These are phyloP conservation scores for Globicephala melas DNA, from an alignment of 2,113 vertebrate species.

Conservation along the genomic window DNA sequence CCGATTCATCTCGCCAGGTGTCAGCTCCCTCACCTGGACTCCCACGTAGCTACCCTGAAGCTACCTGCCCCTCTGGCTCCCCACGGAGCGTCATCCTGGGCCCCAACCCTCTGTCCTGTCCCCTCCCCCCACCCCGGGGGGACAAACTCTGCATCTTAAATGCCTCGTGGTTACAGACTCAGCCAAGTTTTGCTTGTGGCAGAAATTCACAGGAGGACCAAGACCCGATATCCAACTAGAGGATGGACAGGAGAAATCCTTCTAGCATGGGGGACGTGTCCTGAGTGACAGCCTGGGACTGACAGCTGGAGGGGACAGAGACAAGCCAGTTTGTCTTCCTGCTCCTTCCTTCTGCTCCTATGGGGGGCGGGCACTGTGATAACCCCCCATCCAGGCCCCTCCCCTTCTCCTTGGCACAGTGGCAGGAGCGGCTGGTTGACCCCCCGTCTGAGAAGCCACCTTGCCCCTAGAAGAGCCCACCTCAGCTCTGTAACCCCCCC, in stretches of 20 bases:
- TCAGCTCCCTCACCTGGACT: background rate
- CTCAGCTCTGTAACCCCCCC: background rate
- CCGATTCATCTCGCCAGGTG: rapidly evolving
- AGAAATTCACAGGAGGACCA: background rate
- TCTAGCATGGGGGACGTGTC: background rate
- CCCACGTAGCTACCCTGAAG: background rate
- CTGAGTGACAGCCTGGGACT: background rate
- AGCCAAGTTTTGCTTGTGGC: background rate
- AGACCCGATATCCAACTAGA: background rate
- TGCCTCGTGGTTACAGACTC: background rate
- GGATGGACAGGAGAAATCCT: background rate
- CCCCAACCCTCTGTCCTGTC: background rate
- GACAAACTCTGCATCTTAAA: background rate
- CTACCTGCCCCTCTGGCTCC: background rate
- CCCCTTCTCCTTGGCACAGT: background rate
- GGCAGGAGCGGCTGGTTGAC: background rate
- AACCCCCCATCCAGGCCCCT: background rate
- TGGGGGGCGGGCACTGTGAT: background rate
- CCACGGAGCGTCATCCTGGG: background rate
- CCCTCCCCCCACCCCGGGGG: rapidly evolving
- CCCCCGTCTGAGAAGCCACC: background rate
- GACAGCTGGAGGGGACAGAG: background rate
- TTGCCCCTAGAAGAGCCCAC: rapidly evolving
- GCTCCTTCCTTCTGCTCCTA: background rate
- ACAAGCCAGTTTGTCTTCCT: background rate